phyloP scores from a whole-genome alignment of 2,888 invertebrate genomes.

The Volucella inanis region DNA sequence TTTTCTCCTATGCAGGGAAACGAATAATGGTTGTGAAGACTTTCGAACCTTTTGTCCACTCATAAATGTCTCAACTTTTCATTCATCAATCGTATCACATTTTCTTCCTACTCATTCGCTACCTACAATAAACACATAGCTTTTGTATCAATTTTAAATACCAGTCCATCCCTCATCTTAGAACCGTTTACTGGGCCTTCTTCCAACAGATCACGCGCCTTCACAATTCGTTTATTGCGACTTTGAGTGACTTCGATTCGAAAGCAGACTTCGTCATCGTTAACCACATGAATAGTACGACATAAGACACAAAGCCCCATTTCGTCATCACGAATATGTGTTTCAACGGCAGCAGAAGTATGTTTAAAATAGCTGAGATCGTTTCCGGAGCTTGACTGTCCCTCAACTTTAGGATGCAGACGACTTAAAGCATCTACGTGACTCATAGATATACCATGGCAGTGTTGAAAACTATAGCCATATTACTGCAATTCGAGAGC shows the following conservation, averaged over 20 bases:
- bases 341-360: neutral
- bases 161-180: slow-evolving; percentile 76
- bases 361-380: neutral
- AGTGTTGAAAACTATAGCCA: slow-evolving; percentile 33
- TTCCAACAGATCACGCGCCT: slow-evolving; percentile 10
- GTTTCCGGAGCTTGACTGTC: neutral
- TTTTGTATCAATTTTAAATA: slow-evolving; percentile 75
- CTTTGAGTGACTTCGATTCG: too few species aligned
- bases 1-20: too few species aligned
- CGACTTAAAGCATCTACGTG: slow-evolving; percentile 41
- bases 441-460: slow-evolving; percentile 34
- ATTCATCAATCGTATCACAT: slow-evolving; percentile 55
- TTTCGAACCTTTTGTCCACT: slow-evolving; percentile 31
- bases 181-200: slow-evolving; percentile 32
- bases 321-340: neutral
- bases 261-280: too few species aligned
- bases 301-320: neutral
- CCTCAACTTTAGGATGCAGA: slow-evolving; percentile 7
- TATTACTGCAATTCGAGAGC: slow-evolving; percentile 70
- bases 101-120: too few species aligned
- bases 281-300: slow-evolving; percentile 60
- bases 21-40: too few species aligned
- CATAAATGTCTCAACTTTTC: slow-evolving; percentile 60
- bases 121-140: too few species aligned
- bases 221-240: slow-evolving; percentile 7